Evolutionary conservation across 2,797 vertebrate species (phyloP).

Genomic region (Rhinella marina): DNA sequence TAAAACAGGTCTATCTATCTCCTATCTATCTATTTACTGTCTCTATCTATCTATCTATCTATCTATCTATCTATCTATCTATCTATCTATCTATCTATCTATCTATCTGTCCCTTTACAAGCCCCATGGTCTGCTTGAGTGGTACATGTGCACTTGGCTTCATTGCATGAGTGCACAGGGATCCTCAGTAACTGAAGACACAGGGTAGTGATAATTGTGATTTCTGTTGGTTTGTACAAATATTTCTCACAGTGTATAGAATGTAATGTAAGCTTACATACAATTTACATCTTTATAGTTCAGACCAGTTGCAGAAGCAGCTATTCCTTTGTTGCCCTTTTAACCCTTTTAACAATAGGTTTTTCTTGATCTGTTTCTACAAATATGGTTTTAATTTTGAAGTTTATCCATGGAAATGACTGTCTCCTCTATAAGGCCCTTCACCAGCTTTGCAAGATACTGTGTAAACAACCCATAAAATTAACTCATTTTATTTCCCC

Average conservation of each 20-base stretch:
- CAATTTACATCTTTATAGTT: neutral
- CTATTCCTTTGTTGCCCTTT: neutral
- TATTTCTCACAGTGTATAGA: neutral
- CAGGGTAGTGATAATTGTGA: neutral
- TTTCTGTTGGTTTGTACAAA: neutral
- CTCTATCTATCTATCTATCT: neutral
- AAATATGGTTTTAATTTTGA: constrained; percentile 25
- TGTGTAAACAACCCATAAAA: constrained; percentile 29
- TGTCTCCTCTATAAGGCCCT: constrained; percentile 22
- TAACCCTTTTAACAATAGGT: neutral
- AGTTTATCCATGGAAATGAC: constrained; percentile 21
- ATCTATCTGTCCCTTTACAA: neutral
- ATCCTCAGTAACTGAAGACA: neutral
- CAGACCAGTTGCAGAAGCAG: neutral
- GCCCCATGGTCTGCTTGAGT: neutral
- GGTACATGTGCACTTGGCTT: neutral
- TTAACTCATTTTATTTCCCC: constrained; percentile 32
- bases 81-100: neutral
- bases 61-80: neutral
- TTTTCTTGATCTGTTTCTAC: constrained; percentile 12
- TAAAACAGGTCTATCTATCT: neutral
- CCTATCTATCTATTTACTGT: neutral
- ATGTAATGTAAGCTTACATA: neutral
- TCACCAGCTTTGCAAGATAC: constrained; percentile 27
- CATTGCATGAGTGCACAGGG: neutral